Evolutionary conservation across 2,113 vertebrate species (phyloP).

Genomic region (Macrotis lagotis): DNA sequence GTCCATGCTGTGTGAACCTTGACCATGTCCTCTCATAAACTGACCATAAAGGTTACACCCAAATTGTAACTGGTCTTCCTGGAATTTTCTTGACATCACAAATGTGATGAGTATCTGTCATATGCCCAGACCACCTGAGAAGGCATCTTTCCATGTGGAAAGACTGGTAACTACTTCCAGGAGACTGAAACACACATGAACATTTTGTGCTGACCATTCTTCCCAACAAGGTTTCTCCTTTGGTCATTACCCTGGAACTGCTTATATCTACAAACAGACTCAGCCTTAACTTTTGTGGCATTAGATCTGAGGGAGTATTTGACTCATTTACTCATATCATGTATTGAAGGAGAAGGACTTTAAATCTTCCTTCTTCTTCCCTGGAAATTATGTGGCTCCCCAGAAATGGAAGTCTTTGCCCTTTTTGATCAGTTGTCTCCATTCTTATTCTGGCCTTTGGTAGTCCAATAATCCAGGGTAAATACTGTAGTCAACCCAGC

Average conservation of each 20-base stretch:
- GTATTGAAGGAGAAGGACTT: background rate
- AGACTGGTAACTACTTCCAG: background rate
- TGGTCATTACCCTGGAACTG: background rate
- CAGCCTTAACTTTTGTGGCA: background rate
- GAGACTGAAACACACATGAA: background rate
- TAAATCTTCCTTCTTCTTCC: background rate
- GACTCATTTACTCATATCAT: background rate
- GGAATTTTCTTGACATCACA: background rate
- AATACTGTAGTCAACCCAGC: background rate
- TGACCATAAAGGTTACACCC: background rate
- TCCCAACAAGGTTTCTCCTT: background rate
- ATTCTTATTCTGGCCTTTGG: background rate
- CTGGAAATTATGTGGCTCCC: background rate
- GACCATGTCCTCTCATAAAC: background rate
- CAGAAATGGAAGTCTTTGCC: background rate
- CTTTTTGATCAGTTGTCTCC: background rate
- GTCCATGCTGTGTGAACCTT: background rate
- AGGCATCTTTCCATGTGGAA: background rate
- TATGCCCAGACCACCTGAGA: background rate
- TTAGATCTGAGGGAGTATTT: background rate
- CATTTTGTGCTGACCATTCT: background rate
- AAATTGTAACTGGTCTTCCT: background rate
- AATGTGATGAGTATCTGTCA: background rate
- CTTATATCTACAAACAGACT: background rate
- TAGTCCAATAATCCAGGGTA: background rate